phyloP scores from a whole-genome alignment of 2,113 vertebrate species.

The Phyllostomus hastatus region DNA sequence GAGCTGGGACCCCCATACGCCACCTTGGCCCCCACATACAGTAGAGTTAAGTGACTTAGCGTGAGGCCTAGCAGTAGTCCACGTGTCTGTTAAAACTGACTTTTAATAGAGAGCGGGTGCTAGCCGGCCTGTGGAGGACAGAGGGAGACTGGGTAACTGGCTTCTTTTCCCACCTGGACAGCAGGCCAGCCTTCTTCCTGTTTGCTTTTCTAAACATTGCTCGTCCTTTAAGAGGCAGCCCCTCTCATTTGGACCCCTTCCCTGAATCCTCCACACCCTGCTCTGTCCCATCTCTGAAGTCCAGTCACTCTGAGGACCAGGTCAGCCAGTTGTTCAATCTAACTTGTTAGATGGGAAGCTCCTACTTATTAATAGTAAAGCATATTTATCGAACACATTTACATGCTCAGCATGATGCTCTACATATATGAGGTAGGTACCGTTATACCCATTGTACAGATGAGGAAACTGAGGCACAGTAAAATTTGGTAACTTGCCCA shows the following conservation, averaged over 20 bases:
- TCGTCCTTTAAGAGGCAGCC: not conserved
- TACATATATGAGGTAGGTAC: conserved; percentile 53
- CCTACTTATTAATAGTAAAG: not conserved
- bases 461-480: conserved; percentile 49
- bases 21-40: rapidly evolving
- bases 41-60: rapidly evolving
- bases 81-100: not conserved
- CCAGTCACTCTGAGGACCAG: not conserved
- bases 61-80: not conserved
- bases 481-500: not conserved
- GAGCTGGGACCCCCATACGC: not conserved
- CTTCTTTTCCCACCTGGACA: not conserved
- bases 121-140: not conserved
- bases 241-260: not conserved
- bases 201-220: not conserved
- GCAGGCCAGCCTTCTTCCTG: not conserved
- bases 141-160: not conserved
- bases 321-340: too few relatives aligned
- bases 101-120: not conserved
- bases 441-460: conserved; percentile 48
- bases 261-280: not conserved
- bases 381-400: not conserved
- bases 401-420: not conserved
- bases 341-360: not conserved
- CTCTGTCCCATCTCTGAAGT: not conserved